These are phyloP conservation scores for Amazona finschi DNA, from an alignment of 2,797 vertebrate species.

Conservation along the genomic window DNA sequence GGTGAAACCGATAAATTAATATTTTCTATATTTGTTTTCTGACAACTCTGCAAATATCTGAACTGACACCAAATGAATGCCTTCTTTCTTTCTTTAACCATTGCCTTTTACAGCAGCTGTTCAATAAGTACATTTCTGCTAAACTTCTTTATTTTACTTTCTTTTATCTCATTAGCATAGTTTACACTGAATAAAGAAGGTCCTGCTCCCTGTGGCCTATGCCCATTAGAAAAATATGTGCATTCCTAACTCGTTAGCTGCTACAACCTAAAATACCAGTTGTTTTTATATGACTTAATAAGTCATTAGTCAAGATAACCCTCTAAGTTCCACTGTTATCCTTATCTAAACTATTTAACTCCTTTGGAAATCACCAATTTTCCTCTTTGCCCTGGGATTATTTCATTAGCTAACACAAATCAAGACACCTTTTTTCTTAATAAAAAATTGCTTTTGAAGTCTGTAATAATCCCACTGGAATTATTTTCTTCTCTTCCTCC, in stretches of 20 bases:
- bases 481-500: neutral
- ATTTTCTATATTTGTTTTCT: slow-evolving; percentile 65
- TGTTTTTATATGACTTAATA: neutral
- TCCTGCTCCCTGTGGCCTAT: neutral
- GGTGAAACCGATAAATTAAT: slow-evolving; percentile 73
- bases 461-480: slow-evolving; percentile 17
- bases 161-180: neutral
- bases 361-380: neutral
- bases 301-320: neutral
- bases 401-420: neutral
- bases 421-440: neutral
- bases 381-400: neutral
- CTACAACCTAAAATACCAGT: neutral
- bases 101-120: slow-evolving; percentile 11
- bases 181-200: neutral
- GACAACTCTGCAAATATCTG: slow-evolving; percentile 50
- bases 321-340: neutral
- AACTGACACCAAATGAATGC: slow-evolving; percentile 34
- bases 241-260: neutral
- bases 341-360: slow-evolving; percentile 4
- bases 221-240: neutral
- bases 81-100: neutral
- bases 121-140: neutral
- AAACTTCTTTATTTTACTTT: neutral
- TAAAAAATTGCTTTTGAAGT: slow-evolving; percentile 22